These are phyloP conservation scores for Pelecanoides urinatrix DNA, from an alignment of 2,113 vertebrate genomes.

Conservation along the genomic window DNA sequence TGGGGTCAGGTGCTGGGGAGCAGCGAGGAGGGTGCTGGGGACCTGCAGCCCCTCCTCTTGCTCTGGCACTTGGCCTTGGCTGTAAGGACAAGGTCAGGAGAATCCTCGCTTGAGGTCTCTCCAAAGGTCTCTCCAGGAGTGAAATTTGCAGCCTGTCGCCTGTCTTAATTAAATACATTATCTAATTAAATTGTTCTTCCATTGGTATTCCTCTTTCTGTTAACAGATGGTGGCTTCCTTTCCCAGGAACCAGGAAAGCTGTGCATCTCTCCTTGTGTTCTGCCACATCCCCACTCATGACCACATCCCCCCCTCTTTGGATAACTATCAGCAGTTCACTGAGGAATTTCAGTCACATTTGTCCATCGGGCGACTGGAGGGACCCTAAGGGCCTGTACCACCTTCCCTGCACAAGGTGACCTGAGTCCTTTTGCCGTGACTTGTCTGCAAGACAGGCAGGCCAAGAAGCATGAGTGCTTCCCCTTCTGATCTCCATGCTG, in stretches of 20 bases:
- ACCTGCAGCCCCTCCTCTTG: background rate
- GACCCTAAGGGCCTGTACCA: background rate
- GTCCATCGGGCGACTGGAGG: background rate
- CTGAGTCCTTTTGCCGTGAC: background rate
- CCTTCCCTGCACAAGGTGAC: background rate
- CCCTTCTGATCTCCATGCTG: background rate
- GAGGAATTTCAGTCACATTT: background rate
- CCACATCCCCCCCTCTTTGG: background rate
- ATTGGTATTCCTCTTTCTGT: background rate
- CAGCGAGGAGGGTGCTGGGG: background rate
- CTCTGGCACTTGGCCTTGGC: background rate
- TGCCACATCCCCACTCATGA: background rate
- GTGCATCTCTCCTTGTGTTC: background rate
- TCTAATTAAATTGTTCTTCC: background rate
- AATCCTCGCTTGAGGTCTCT: background rate
- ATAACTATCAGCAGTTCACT: background rate
- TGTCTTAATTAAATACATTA: background rate
- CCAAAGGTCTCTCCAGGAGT: background rate
- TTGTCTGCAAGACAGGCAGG: background rate
- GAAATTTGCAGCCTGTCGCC: background rate
- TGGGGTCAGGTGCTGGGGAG: background rate
- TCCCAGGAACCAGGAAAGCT: background rate
- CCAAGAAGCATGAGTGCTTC: background rate
- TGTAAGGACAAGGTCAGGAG: background rate
- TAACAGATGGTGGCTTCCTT: conserved; percentile 27